A percentile compares a stretch with the other conserved stretches of the same genome.
These are phyloP conservation scores for Copsychus sechellarum DNA, from an alignment of 2,113 vertebrate species.

Conservation along the genomic window DNA sequence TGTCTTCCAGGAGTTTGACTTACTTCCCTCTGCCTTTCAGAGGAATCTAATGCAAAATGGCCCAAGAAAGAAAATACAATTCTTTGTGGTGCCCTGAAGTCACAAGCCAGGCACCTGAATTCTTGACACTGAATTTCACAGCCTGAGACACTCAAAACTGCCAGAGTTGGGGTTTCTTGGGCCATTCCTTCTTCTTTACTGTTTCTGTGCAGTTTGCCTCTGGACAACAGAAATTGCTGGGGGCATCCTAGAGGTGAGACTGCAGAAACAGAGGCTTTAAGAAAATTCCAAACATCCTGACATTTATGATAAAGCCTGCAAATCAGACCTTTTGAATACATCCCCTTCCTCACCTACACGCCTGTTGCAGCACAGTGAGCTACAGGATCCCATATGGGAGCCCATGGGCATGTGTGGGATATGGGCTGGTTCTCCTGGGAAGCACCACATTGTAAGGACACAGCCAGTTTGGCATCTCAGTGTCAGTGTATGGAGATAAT, in stretches of 20 bases:
- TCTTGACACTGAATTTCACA: background rate
- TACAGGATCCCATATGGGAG: background rate
- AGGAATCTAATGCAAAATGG: background rate
- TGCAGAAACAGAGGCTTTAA: background rate
- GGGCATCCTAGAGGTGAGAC: background rate
- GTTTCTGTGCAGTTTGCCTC: background rate
- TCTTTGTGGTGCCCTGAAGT: background rate
- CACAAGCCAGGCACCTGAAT: background rate
- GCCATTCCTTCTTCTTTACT: background rate
- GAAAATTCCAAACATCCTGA: background rate
- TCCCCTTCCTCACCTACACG: background rate
- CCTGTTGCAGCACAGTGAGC: rapidly evolving
- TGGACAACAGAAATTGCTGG: background rate
- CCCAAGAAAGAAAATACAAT: background rate
- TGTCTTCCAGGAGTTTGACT: background rate
- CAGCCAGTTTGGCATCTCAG: background rate
- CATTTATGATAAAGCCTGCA: background rate
- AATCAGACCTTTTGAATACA: background rate
- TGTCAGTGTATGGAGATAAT: background rate
- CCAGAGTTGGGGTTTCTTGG: background rate
- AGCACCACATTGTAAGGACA: background rate
- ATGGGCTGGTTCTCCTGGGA: rapidly evolving
- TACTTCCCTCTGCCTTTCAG: background rate
- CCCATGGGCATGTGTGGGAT: rapidly evolving
- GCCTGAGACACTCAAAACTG: background rate